These are phyloP conservation scores for Gastracanthus pulcherrimus DNA, from an alignment of 2,888 invertebrate genomes.

Conservation along the genomic window DNA sequence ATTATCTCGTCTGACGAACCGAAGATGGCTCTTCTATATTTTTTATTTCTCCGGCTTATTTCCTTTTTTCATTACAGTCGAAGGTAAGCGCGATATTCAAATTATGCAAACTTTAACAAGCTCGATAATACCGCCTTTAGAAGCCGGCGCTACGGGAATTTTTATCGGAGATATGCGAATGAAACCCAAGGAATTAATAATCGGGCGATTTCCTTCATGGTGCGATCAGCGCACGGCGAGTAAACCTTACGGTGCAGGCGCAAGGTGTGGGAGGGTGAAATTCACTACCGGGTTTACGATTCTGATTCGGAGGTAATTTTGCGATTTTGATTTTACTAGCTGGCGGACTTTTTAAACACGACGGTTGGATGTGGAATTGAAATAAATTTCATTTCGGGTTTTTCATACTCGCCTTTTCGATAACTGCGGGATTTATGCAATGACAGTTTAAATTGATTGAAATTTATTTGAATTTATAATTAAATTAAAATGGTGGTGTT, in stretches of 20 bases:
- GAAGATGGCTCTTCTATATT: not conserved
- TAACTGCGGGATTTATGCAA: too few relatives aligned
- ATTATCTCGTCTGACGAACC: constrained; percentile 37
- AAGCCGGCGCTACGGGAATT: not conserved
- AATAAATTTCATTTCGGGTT: too few relatives aligned
- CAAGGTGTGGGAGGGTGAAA: not conserved
- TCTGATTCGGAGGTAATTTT: not conserved
- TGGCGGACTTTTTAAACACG: too few relatives aligned
- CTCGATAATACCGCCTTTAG: constrained; percentile 29
- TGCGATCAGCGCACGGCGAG: not conserved
- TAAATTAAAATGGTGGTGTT: too few relatives aligned
- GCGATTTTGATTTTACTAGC: not conserved
- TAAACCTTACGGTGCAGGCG: not conserved
- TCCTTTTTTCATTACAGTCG: not conserved
- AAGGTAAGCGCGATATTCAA: constrained; percentile 32
- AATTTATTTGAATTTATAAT: too few relatives aligned
- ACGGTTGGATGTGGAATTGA: too few relatives aligned
- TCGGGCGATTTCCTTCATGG: not conserved
- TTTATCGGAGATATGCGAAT: not conserved
- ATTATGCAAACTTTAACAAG: constrained; percentile 46
- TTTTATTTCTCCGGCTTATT: not conserved
- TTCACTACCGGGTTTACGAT: not conserved
- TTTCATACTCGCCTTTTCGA: too few relatives aligned
- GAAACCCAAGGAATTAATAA: constrained; percentile 31
- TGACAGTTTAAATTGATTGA: too few relatives aligned